Evolutionary conservation across 2,797 vertebrate genomes (phyloP).

Genomic region (Takifugu ocellatus): DNA sequence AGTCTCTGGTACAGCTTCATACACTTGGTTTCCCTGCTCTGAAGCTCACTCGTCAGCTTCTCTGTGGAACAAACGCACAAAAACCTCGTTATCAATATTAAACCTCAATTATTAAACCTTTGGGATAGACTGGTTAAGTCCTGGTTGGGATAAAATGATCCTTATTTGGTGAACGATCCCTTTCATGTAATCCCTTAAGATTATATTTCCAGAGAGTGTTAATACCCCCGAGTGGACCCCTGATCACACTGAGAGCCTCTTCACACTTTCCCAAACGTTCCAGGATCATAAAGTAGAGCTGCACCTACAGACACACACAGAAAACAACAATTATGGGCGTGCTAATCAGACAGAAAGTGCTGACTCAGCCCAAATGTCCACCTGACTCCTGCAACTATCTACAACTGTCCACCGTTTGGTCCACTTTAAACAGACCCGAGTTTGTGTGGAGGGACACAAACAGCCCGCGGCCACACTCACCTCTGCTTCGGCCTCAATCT

Average conservation of each 20-base stretch:
- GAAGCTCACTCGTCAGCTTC: conserved; percentile 96
- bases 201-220: neutral
- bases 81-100: too few species aligned
- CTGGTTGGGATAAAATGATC: too few species aligned
- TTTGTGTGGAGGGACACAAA: too few species aligned
- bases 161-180: too few species aligned
- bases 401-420: too few species aligned
- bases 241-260: conserved; percentile 92
- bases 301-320: conserved; percentile 77
- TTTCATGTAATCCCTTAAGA: neutral
- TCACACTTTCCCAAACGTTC: conserved; percentile 93
- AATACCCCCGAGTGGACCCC: conserved; percentile 92
- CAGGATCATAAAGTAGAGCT: conserved; percentile 98
- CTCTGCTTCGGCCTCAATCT: conserved; percentile 98
- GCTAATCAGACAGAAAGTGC: neutral
- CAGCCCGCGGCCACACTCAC: conserved; percentile 59
- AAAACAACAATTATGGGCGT: neutral
- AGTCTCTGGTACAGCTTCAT: conserved; percentile 94
- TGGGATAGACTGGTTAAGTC: too few species aligned
- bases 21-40: conserved; percentile 94
- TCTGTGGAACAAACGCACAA: conserved; percentile 69
- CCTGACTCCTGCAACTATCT: too few species aligned
- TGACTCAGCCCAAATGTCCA: neutral
- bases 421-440: too few species aligned
- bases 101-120: too few species aligned